Conservation (phyloP, 2,797 vertebrate species). For the Megaceryle alcyon region DNA sequence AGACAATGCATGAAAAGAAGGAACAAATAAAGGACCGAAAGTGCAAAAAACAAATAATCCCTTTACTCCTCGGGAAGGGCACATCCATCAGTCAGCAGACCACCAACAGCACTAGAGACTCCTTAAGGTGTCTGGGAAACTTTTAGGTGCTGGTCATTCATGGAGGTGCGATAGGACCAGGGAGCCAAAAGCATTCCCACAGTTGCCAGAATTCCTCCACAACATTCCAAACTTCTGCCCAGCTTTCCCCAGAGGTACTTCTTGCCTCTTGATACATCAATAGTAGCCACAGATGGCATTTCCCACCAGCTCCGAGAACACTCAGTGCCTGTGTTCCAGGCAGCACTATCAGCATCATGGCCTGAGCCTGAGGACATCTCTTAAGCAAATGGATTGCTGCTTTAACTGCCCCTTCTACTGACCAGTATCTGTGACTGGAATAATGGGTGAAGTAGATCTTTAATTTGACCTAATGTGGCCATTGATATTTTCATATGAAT, state of each 20-base stretch:
- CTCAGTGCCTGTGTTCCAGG: neutral
- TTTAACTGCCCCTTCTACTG: neutral
- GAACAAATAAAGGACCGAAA: neutral
- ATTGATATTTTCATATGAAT: neutral
- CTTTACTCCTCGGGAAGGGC: neutral
- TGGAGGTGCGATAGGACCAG: neutral
- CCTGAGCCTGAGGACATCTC: neutral
- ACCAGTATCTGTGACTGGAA: rapidly evolving
- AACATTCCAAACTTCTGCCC: neutral
- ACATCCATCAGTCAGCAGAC: neutral
- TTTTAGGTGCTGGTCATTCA: neutral
- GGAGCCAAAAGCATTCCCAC: neutral
- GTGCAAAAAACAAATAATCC: neutral
- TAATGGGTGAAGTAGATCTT: neutral
- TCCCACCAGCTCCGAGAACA: neutral
- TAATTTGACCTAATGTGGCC: neutral
- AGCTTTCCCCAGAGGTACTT: neutral
- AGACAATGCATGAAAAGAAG: neutral
- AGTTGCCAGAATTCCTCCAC: neutral
- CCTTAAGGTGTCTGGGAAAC: neutral
- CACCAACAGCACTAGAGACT: rapidly evolving
- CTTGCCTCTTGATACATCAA: neutral
- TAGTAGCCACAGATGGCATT: neutral
- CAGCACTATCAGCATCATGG: neutral
- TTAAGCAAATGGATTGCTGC: neutral